Evolutionary conservation across 2,888 invertebrate species (phyloP).

Genomic region (Drosophila pegasa): DNA sequence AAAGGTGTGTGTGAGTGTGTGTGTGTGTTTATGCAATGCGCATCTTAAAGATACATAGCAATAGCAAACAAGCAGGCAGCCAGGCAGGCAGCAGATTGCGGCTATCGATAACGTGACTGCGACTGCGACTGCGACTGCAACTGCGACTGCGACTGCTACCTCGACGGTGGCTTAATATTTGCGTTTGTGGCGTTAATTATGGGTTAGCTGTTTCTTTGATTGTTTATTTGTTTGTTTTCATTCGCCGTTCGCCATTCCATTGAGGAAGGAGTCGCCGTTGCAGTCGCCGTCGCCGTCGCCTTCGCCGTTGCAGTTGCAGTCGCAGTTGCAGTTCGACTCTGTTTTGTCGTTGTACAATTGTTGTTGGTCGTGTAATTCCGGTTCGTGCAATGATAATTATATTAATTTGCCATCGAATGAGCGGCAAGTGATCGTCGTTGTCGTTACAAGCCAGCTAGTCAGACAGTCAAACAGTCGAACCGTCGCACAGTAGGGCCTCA

Average conservation of each 20-base stretch:
- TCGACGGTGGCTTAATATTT: constrained; percentile 69
- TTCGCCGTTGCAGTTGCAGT: constrained; percentile 1
- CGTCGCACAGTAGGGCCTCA: no score
- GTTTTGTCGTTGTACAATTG: constrained; percentile 55
- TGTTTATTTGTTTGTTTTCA: constrained; percentile 71
- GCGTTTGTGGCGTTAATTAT: constrained; percentile 81
- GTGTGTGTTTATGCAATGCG: constrained; percentile 39
- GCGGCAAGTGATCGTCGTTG: constrained; percentile 65
- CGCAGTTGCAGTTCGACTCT: constrained; percentile 3
- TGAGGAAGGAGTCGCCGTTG: constrained; percentile 36
- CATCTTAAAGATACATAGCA: constrained; percentile 41
- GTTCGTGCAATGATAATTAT: constrained; percentile 81
- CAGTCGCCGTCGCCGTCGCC: constrained; percentile 7
- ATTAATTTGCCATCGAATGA: constrained; percentile 78
- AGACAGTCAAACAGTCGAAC: constrained; percentile 3
- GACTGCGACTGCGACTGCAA: constrained; percentile 9
- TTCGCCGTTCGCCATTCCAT: constrained; percentile 40
- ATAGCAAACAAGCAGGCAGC: constrained; percentile 10
- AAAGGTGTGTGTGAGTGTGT: background rate
- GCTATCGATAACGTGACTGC: constrained; percentile 65
- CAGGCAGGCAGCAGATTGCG: constrained; percentile 51
- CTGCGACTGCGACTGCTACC: constrained; percentile 19
- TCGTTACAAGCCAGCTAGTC: constrained; percentile 19
- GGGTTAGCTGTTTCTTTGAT: constrained; percentile 74
- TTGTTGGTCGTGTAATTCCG: constrained; percentile 75